Evolutionary conservation across 2,113 vertebrate genomes (phyloP).

Genomic region (Hypanus sabinus): DNA sequence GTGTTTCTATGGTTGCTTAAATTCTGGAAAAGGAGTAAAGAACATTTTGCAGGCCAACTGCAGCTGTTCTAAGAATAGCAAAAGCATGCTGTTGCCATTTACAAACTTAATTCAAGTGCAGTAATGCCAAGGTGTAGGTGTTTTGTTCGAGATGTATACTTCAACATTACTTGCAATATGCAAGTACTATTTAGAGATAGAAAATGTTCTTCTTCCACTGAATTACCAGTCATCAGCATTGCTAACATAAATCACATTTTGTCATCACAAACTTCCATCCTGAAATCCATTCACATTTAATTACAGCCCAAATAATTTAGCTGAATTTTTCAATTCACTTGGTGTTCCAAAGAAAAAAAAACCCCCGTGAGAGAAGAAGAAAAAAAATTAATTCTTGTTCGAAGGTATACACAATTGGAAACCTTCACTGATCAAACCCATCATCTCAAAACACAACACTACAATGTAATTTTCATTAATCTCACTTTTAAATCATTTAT

Average conservation of each 20-base stretch:
- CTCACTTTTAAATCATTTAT: not conserved
- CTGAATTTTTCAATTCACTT: not conserved
- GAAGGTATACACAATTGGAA: not conserved
- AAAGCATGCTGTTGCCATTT: not conserved
- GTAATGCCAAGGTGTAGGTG: not conserved
- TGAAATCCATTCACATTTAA: not conserved
- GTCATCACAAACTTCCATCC: not conserved
- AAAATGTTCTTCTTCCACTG: not conserved
- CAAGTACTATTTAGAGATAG: not conserved
- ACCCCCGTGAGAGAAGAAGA: not conserved
- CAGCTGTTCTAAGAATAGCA: not conserved
- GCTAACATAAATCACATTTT: not conserved
- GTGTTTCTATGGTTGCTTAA: not conserved
- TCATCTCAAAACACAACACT: not conserved
- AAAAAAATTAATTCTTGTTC: not conserved
- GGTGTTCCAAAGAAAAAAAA: not conserved
- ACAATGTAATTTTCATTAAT: not conserved
- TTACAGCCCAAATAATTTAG: not conserved
- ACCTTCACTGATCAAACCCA: not conserved
- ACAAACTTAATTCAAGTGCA: not conserved
- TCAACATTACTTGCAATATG: not conserved
- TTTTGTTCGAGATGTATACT: not conserved
- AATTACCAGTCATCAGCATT: not conserved
- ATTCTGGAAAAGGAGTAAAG: not conserved
- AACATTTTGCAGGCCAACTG: not conserved